Evolutionary conservation across 1,140 invertebrate genomes (phyloP).

Genomic region (Neoseiulus cucumeris): DNA sequence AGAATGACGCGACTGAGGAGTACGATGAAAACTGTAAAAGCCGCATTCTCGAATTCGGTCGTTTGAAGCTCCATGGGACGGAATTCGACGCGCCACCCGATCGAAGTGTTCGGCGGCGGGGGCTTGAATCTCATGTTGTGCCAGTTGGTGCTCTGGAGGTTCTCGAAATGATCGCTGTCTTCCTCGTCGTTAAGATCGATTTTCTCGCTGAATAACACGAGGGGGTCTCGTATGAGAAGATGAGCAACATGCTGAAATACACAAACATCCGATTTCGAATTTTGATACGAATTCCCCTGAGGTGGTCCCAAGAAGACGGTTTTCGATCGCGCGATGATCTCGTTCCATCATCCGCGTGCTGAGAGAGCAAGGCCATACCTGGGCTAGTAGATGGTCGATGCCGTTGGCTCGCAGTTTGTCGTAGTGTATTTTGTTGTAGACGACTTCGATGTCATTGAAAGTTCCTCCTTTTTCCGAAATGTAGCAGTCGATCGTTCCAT

Average conservation of each 20-base stretch:
- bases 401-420: conserved; percentile 54
- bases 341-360: no score
- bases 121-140: conserved; percentile 99
- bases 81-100: conserved; percentile 99
- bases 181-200: conserved; percentile 77
- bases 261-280: no score
- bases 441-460: conserved; percentile 77
- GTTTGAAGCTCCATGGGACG: conserved; percentile 94
- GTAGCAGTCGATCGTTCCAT: conserved; percentile 94
- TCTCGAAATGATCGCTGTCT: conserved; percentile 99
- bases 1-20: conserved; percentile 87
- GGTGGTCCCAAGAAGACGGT: no score
- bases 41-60: conserved; percentile 98
- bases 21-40: conserved; percentile 94
- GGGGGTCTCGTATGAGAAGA: conserved; percentile 91
- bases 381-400: conserved; percentile 70
- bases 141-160: conserved; percentile 99
- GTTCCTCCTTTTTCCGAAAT: conserved; percentile 62
- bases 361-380: no score
- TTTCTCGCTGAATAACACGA: conserved; percentile 88
- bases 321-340: no score
- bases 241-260: conserved; percentile 61
- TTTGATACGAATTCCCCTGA: no score
- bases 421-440: conserved; percentile 65
- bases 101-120: conserved; percentile 63